Evolutionary conservation across 2,888 invertebrate species (phyloP).

Genomic region (Drosophila formosana): DNA sequence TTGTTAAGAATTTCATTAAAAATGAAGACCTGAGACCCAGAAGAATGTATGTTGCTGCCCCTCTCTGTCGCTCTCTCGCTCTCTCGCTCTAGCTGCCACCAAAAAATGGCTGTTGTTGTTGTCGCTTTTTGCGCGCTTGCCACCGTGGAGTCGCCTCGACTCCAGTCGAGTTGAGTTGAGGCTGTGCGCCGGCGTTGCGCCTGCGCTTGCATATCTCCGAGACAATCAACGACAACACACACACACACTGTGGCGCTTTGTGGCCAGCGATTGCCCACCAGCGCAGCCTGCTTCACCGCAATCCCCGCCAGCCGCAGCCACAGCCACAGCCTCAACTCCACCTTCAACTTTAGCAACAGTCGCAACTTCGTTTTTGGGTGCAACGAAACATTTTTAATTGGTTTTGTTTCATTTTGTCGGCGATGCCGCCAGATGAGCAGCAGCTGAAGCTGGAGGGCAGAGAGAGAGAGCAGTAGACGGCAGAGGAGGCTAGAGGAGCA

Average conservation of each 20-base stretch:
- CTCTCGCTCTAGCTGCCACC: slow-evolving; percentile 45
- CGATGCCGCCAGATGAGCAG: slow-evolving; percentile 54
- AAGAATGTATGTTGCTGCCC: slow-evolving; percentile 71
- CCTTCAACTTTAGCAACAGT: slow-evolving; percentile 18
- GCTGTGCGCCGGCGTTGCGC: slow-evolving; percentile 80
- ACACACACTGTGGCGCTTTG: slow-evolving; percentile 56
- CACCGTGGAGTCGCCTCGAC: slow-evolving; percentile 60
- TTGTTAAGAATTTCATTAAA: slow-evolving; percentile 84
- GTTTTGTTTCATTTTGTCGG: slow-evolving; percentile 80
- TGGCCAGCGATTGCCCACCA: slow-evolving; percentile 68
- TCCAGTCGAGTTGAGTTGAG: slow-evolving; percentile 31
- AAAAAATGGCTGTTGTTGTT: slow-evolving; percentile 70
- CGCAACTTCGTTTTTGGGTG: slow-evolving; percentile 80
- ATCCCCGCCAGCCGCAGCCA: slow-evolving; percentile 3
- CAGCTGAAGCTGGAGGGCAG: background rate
- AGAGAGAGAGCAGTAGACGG: background rate
- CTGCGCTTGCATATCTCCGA: slow-evolving; percentile 77
- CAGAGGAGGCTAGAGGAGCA: background rate
- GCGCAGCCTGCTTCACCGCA: slow-evolving; percentile 54
- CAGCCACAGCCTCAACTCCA: slow-evolving; percentile 10
- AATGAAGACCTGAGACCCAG: slow-evolving; percentile 82
- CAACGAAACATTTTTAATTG: slow-evolving; percentile 82
- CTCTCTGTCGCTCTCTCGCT: background rate
- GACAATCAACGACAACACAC: slow-evolving; percentile 67
- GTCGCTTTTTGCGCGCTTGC: slow-evolving; percentile 79